Evolutionary conservation across 92 coral and sea anemone genomes (phyloP).

Genomic region (Ricordea florida): DNA sequence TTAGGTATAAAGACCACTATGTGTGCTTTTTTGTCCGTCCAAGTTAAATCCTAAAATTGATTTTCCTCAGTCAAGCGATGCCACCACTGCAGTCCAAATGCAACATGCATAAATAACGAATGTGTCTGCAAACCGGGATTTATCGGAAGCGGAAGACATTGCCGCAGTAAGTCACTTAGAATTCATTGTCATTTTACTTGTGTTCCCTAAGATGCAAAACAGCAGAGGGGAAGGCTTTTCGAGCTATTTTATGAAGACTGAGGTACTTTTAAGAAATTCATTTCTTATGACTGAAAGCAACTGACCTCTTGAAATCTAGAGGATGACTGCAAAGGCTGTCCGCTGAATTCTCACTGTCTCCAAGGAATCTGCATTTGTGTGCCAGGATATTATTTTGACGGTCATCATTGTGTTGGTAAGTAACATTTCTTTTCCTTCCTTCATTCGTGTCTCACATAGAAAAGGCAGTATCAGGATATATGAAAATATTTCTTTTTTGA

Average conservation of each 20-base stretch:
- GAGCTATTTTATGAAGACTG: too few relatives aligned
- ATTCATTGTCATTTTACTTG: too few relatives aligned
- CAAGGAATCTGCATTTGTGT: constrained; percentile 88
- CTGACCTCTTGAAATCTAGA: neutral
- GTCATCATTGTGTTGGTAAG: constrained; percentile 89
- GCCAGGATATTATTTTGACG: constrained; percentile 85
- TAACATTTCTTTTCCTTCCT: neutral
- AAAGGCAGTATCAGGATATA: too few relatives aligned
- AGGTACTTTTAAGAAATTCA: too few relatives aligned
- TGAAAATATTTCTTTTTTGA: too few relatives aligned
- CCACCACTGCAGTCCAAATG: constrained; percentile 80
- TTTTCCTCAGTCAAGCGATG: constrained; percentile 68
- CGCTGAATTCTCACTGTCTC: constrained; percentile 85
- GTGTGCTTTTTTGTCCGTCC: too few relatives aligned
- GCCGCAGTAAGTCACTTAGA: constrained; percentile 79
- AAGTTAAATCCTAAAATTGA: too few relatives aligned
- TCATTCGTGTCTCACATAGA: neutral
- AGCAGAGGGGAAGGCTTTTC: too few relatives aligned
- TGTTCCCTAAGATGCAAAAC: too few relatives aligned
- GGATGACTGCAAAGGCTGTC: constrained; percentile 76
- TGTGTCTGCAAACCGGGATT: constrained; percentile 92
- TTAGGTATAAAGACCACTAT: too few relatives aligned
- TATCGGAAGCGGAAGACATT: constrained; percentile 78
- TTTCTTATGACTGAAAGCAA: too few relatives aligned
- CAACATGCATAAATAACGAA: constrained; percentile 81